Evolutionary conservation across 2,888 invertebrate genomes (phyloP).

Genomic region (Acleris sparsana): DNA sequence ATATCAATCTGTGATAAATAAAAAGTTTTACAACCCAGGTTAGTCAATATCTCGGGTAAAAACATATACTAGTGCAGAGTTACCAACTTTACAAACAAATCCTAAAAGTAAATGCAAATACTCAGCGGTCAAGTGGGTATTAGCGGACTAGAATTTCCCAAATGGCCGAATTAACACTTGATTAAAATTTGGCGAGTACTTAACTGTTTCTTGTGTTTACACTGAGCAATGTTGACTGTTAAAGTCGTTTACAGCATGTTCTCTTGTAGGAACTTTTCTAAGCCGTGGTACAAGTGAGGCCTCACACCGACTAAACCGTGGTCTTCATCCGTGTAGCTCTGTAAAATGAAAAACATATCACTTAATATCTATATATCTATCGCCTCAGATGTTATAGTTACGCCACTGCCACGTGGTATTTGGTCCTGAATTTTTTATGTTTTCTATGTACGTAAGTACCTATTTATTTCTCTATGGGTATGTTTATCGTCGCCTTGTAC

Average conservation of each 20-base stretch:
- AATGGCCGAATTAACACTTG: constrained; percentile 18
- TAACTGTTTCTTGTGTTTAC: constrained; percentile 2
- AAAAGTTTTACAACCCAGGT: background rate
- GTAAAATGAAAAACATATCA: constrained; percentile 65
- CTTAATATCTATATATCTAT: no score
- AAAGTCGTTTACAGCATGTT: constrained; percentile 61
- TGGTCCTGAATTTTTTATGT: no score
- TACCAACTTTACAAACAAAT: background rate
- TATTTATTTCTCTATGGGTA: no score
- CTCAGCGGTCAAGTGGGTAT: background rate
- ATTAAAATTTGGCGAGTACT: constrained; percentile 1
- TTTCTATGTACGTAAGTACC: no score
- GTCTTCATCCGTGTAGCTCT: constrained; percentile 98
- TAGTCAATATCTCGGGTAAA: background rate
- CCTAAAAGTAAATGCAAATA: background rate
- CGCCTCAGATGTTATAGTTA: no score
- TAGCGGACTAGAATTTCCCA: constrained; percentile 19
- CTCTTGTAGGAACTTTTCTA: constrained; percentile 90
- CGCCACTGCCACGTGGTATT: no score
- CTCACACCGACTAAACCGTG: constrained; percentile 92
- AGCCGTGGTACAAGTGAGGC: constrained; percentile 94
- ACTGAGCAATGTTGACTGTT: constrained; percentile 21
- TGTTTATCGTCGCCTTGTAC: no score
- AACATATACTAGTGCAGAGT: background rate
- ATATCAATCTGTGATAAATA: no score